Base-by-base conservation (phyloP, 2,797 vertebrate genomes). In the Lophotriccus pileatus region DNA sequence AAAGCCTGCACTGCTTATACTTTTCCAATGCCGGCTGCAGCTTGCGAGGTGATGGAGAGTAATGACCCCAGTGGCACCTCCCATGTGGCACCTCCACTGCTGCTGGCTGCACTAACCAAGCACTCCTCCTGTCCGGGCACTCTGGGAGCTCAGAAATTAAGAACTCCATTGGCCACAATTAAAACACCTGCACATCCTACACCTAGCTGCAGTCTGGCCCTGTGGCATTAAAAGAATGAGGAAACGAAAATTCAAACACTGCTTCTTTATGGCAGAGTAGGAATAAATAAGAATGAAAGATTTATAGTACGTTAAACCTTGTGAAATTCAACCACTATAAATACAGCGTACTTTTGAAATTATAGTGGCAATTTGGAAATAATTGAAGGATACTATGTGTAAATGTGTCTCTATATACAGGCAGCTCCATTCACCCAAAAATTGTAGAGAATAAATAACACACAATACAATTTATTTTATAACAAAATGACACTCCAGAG, bases 341-440 rank as follows among this genome's bases (percentile, higher is more conserved):
- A 96, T 95, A 94, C 7, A 89, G 59, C 76, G 66, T 90, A 53
- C n/a, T 84, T 69, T 81, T 88, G 79, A 95, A 96, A 92, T 93
- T 92, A 92, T 59, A 78, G 80, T 49, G 55, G 88, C 37, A 94
- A 85, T 90, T 92, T 86, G 83, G 52, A 93, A 91, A 58, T 87
- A 84, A 95, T 69, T 94, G 73, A 89, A 85, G 73, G 91, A 70
- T 69, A 39, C 59, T 59, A 3, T 69, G 62, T 84, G 74, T 75
- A 75, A 85, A 85, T 93, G 74, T 90, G 74, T 62, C 63, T 90
- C 66, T 75, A 14, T 72, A 68, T 44, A 84, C 68, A 80, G 72
- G 44, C 70, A 87, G 36, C 49, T 73, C 34, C 2, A 14, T 78
- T 97, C 80, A 92, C 66, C 84, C 78, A 64, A 89, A 89, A 95